A percentile compares a stretch with the other conserved stretches of the same genome.
phyloP scores from a whole-genome alignment of 92 coral and sea anemone species.

The Palythoa caribaeorum region DNA sequence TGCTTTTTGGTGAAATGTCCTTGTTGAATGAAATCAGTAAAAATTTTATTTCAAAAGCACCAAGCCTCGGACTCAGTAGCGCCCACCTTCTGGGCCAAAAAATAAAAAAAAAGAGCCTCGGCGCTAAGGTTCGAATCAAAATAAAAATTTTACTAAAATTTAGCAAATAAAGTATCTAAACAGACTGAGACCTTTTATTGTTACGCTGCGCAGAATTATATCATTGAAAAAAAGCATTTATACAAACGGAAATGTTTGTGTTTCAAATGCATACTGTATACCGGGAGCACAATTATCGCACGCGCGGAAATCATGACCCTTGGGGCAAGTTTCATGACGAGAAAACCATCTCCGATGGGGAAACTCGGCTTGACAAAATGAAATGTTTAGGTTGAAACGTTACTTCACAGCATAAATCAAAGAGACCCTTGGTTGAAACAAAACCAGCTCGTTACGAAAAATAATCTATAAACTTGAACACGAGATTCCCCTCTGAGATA shows the following conservation, averaged over 20 bases:
- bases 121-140: slow-evolving; percentile 26
- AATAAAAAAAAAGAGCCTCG: slow-evolving; percentile 27
- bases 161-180: slow-evolving; percentile 28
- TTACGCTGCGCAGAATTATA: slow-evolving; percentile 29
- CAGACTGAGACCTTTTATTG: slow-evolving; percentile 30
- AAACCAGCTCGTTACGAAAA: slow-evolving; percentile 38
- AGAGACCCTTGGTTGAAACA: slow-evolving; percentile 43
- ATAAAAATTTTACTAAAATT: slow-evolving; percentile 12
- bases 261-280: slow-evolving; percentile 27
- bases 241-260: slow-evolving; percentile 39
- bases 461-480: slow-evolving; percentile 33
- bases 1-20: slow-evolving; percentile 39
- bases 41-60: slow-evolving; percentile 28
- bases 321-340: slow-evolving; percentile 36
- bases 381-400: slow-evolving; percentile 24
- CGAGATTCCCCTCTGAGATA: slow-evolving; percentile 23
- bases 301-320: slow-evolving; percentile 33
- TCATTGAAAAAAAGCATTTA: slow-evolving; percentile 24
- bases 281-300: slow-evolving; percentile 34
- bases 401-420: slow-evolving; percentile 33
- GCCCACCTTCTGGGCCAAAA: slow-evolving; percentile 30
- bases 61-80: slow-evolving; percentile 30
- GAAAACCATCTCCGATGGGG: slow-evolving; percentile 36
- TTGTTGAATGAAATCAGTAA: slow-evolving; percentile 37
- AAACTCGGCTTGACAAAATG: slow-evolving; percentile 43